Conservation (phyloP, 2,113 vertebrate species). For the Ranitomeya imitator region DNA sequence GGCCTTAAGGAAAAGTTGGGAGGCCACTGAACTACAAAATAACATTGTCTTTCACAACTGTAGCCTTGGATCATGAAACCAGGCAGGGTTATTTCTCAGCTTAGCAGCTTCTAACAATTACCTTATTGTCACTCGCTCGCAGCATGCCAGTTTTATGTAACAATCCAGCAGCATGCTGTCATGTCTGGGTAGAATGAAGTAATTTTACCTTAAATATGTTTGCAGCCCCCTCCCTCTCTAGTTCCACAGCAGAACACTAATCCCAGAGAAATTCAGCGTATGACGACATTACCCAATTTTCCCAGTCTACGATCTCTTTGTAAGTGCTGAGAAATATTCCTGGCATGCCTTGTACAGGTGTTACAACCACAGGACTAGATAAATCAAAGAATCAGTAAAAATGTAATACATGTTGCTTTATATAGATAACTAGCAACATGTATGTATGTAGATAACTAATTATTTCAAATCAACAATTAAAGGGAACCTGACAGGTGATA, state of each 20-base stretch:
- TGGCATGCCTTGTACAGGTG: conserved; percentile 61
- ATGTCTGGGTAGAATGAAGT: conserved; percentile 52
- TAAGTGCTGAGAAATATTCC: conserved; percentile 53
- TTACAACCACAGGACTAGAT: conserved; percentile 60
- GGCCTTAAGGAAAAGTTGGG: not conserved
- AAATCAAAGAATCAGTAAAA: conserved; percentile 52
- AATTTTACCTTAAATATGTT: conserved; percentile 61
- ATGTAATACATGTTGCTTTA: conserved; percentile 55
- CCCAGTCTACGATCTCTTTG: conserved; percentile 35
- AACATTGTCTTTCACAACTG: conserved; percentile 31
- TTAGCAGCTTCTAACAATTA: conserved; percentile 55
- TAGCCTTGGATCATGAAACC: conserved; percentile 48
- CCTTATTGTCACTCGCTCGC: conserved; percentile 49
- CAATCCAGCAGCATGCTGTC: conserved; percentile 60
- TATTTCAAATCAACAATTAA: not conserved
- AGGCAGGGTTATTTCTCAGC: conserved; percentile 59
- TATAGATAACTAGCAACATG: not conserved
- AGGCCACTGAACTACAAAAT: conserved; percentile 11
- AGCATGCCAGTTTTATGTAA: conserved; percentile 55
- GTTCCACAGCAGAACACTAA: conserved; percentile 55
- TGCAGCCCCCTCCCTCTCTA: fast-evolving
- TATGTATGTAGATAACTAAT: not conserved
- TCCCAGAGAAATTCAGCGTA: conserved; percentile 59
- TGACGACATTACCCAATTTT: conserved; percentile 62
- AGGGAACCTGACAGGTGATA: too few relatives aligned